These are phyloP conservation scores for Orchesella cincta DNA, from an alignment of 1,140 invertebrate species.

Conservation along the genomic window DNA sequence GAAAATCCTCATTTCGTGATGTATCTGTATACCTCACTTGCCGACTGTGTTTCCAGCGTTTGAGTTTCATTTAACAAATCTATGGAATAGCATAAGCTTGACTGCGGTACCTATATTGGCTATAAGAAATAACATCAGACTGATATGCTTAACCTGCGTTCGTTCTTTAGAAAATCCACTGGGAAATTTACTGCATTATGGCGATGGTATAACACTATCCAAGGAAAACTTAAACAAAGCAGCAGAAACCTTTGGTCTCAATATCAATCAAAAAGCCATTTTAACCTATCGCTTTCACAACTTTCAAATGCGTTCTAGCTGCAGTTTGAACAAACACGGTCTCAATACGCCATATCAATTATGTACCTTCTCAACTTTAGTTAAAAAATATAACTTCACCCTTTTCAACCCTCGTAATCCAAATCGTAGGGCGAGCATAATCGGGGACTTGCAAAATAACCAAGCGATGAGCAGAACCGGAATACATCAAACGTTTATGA, in stretches of 20 bases:
- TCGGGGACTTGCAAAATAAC: neutral
- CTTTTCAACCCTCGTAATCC: neutral
- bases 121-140: neutral
- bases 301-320: neutral
- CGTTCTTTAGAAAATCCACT: neutral
- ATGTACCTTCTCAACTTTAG: neutral
- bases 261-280: neutral
- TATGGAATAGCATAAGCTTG: neutral
- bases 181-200: neutral
- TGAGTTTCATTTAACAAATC: neutral
- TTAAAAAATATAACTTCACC: neutral
- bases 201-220: neutral
- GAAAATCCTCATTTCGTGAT: neutral
- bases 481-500: neutral
- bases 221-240: neutral
- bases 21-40: neutral
- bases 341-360: neutral
- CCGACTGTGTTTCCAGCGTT: neutral
- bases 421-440: neutral
- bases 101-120: neutral
- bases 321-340: neutral
- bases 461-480: neutral
- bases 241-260: neutral
- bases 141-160: neutral
- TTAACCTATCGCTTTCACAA: neutral